Percentiles rank a stretch among this genome's conserved stretches.
These are phyloP conservation scores for Sepioteuthis lessoniana DNA, from an alignment of 2,888 invertebrate genomes.

Conservation along the genomic window DNA sequence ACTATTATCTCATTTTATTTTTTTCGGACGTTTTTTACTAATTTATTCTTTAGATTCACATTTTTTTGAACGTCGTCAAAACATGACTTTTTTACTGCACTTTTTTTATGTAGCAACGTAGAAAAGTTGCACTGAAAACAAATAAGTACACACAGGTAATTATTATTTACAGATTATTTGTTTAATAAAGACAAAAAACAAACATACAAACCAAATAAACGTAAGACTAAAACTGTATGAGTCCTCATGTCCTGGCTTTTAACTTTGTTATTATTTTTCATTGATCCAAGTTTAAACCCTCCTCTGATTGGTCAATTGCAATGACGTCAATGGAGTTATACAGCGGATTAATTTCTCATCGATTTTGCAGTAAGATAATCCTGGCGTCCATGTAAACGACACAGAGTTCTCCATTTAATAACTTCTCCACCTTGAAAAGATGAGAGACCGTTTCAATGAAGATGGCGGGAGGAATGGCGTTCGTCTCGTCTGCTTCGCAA, in stretches of 20 bases:
- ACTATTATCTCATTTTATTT: too few species aligned
- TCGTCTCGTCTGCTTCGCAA: not conserved
- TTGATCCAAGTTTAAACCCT: not conserved
- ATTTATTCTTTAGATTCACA: too few species aligned
- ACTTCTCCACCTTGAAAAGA: not conserved
- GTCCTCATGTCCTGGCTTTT: not conserved
- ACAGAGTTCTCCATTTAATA: not conserved
- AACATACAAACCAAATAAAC: not conserved
- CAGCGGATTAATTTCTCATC: not conserved
- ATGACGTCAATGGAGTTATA: slow-evolving; percentile 5
- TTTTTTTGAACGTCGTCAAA: too few species aligned
- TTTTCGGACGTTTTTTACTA: too few species aligned
- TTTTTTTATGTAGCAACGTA: too few species aligned
- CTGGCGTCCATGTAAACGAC: not conserved
- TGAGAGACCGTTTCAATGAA: not conserved
- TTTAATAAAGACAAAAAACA: too few species aligned
- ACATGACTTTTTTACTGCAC: too few species aligned
- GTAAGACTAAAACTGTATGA: not conserved
- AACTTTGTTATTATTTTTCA: not conserved
- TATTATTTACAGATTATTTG: too few species aligned
- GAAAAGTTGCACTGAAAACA: too few species aligned
- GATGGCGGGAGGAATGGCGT: not conserved
- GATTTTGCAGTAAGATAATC: not conserved
- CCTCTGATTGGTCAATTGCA: not conserved
- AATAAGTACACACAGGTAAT: too few species aligned